A percentile compares a stretch with the other conserved stretches of the same genome.
Evolutionary conservation across 2,888 invertebrate species (phyloP).

Genomic region (Labia minor): DNA sequence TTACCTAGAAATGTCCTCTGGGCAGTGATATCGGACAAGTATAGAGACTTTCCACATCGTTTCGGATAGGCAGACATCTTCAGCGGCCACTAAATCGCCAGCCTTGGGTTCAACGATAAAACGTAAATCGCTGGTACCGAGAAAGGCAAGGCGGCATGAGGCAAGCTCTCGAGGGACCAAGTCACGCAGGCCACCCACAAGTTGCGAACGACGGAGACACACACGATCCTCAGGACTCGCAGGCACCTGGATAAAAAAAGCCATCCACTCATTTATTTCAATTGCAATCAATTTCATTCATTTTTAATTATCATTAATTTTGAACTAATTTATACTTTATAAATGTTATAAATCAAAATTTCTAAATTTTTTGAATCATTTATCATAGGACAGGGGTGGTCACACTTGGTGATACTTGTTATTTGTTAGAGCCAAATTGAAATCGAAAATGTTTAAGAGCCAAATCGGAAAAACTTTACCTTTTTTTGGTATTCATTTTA

Average conservation of each 20-base stretch:
- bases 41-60: constrained; percentile 73
- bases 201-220: constrained; percentile 67
- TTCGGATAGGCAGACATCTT: constrained; percentile 67
- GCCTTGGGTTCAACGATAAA: constrained; percentile 65
- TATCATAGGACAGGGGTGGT: no score
- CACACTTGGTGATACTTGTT: no score
- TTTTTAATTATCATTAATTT: no score
- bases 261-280: neutral
- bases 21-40: constrained; percentile 40
- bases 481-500: no score
- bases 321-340: no score
- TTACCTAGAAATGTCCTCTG: constrained; percentile 14
- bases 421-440: no score
- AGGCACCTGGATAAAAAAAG: neutral
- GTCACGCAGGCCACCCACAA: constrained; percentile 37
- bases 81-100: constrained; percentile 68
- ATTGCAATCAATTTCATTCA: no score
- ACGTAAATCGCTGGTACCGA: constrained; percentile 67
- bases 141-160: constrained; percentile 57
- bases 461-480: no score
- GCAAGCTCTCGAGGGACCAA: neutral
- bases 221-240: constrained; percentile 31
- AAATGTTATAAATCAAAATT: no score
- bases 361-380: no score
- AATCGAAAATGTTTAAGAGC: no score